phyloP scores from a whole-genome alignment of 2,797 vertebrate species.

The Gymnocypris eckloni region DNA sequence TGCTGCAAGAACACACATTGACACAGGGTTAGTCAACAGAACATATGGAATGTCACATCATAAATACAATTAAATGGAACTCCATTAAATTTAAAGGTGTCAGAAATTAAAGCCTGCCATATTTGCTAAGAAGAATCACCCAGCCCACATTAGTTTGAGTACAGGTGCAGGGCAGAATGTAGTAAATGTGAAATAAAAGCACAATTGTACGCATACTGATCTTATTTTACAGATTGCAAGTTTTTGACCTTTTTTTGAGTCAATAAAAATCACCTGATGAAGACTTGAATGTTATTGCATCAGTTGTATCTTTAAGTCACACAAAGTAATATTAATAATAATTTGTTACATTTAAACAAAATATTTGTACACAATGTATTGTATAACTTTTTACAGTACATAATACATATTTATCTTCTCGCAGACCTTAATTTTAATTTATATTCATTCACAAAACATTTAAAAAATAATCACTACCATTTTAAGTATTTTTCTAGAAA shows the following conservation, averaged over 20 bases:
- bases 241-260: neutral
- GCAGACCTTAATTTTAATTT: neutral
- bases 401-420: neutral
- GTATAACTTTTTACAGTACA: neutral
- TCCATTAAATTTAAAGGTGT: neutral
- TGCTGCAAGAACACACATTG: slow-evolving; percentile 81
- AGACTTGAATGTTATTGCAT: neutral
- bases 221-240: neutral
- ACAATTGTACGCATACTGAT: too few relatives aligned
- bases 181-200: neutral
- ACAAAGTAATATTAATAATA: neutral
- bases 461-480: too few relatives aligned
- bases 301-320: neutral
- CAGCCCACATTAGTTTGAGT: neutral
- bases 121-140: neutral
- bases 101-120: neutral
- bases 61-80: neutral
- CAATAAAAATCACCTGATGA: neutral
- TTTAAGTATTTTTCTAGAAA: neutral
- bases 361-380: neutral
- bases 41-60: neutral
- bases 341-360: neutral
- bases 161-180: neutral
- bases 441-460: neutral
- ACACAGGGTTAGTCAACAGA: slow-evolving; percentile 76